Conservation (phyloP, 2,113 vertebrate genomes). For the Leptocoma aspasia region DNA sequence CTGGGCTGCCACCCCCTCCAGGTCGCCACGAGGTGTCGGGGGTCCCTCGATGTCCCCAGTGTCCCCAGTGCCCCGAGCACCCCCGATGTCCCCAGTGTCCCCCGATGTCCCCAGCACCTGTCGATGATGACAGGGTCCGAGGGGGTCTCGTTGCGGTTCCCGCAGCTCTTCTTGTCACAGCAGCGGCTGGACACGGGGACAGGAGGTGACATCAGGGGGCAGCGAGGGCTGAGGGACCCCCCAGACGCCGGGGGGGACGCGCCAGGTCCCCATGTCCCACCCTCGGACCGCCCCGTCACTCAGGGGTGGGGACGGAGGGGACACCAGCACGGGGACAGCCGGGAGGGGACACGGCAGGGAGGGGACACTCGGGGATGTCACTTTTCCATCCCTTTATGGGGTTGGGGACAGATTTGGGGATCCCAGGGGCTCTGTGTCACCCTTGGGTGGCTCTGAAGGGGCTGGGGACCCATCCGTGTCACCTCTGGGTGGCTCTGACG, state of each 20-base stretch:
- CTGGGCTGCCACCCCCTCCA: not conserved
- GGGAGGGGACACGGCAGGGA: not conserved
- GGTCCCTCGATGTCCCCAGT: rapidly evolving
- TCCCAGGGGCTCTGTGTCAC: not conserved
- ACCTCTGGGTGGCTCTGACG: rapidly evolving
- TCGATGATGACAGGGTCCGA: conserved; percentile 98
- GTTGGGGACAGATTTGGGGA: not conserved
- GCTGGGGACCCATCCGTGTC: not conserved
- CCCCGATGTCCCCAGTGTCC: not conserved
- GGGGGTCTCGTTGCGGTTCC: conserved; percentile 95
- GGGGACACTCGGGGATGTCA: not conserved
- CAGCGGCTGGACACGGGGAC: conserved; percentile 78
- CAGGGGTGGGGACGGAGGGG: not conserved
- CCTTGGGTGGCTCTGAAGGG: not conserved
- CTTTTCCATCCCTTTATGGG: not conserved
- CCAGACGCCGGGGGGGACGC: not conserved
- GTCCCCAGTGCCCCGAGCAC: no score
- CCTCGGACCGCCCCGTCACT: not conserved
- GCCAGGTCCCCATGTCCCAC: not conserved
- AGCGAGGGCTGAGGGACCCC: not conserved
- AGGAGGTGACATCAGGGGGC: not conserved
- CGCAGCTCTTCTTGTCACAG: conserved; percentile 98
- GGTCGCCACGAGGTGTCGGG: not conserved
- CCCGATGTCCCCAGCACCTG: conserved; percentile 74
- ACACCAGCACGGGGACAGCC: not conserved